A percentile compares a stretch with the other conserved stretches of the same genome.
These are phyloP conservation scores for Actenoides hombroni DNA, from an alignment of 2,113 vertebrate species.

Conservation along the genomic window DNA sequence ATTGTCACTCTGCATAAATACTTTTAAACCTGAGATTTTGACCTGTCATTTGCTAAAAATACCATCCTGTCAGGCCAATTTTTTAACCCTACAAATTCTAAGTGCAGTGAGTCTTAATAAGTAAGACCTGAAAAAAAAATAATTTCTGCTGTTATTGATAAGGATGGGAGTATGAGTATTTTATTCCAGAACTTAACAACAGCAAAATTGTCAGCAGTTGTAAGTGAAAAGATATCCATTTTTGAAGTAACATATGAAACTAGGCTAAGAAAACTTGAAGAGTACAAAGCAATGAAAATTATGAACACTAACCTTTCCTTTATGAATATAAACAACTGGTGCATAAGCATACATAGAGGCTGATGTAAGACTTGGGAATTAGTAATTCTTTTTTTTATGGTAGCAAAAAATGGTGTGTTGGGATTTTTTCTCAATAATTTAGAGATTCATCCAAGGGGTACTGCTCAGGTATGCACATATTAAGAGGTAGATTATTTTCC, in stretches of 20 bases:
- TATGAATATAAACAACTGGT: background rate
- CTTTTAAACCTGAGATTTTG: slow-evolving; percentile 61
- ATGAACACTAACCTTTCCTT: background rate
- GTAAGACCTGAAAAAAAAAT: background rate
- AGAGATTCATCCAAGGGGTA: background rate
- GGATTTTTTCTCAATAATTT: background rate
- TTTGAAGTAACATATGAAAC: background rate
- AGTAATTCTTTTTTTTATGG: background rate
- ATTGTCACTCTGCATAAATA: slow-evolving; percentile 57
- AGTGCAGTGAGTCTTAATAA: slow-evolving; percentile 53
- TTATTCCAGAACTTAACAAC: slow-evolving; percentile 2
- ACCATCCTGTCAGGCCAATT: slow-evolving; percentile 16
- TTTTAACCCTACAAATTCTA: slow-evolving; percentile 37
- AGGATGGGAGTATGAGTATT: background rate
- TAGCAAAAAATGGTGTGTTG: background rate
- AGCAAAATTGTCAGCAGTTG: background rate
- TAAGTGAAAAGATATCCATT: background rate
- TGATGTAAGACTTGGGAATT: background rate
- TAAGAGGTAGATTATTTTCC: background rate
- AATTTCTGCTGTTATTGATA: background rate
- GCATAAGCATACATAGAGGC: background rate
- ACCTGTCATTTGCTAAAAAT: slow-evolving; percentile 66
- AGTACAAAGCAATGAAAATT: background rate
- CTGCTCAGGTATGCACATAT: background rate
- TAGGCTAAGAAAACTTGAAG: background rate